Percentiles rank a stretch among this genome's conserved stretches.
Evolutionary conservation across 2,113 vertebrate species (phyloP).

Genomic region (Perca fluviatilis): DNA sequence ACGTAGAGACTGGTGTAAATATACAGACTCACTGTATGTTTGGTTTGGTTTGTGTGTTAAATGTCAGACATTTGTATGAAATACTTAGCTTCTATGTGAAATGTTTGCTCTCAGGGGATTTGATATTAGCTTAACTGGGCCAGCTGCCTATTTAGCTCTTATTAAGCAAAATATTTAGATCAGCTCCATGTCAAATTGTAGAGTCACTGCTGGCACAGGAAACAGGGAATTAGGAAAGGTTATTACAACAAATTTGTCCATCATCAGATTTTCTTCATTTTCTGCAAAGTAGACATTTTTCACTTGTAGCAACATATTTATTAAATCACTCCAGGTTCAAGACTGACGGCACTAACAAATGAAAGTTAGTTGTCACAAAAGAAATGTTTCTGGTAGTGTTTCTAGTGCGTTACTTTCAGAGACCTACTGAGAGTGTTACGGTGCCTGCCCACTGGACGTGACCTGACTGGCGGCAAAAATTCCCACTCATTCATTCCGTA

Average conservation of each 20-base stretch:
- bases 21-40: slow-evolving; percentile 18
- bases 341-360: background rate
- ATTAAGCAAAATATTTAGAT: slow-evolving; percentile 46
- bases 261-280: background rate
- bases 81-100: slow-evolving; percentile 53
- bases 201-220: slow-evolving; percentile 43
- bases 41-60: slow-evolving; percentile 53
- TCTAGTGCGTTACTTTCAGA: background rate
- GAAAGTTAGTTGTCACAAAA: background rate
- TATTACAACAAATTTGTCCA: slow-evolving; percentile 15
- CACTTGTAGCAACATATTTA: background rate
- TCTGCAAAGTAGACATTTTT: slow-evolving; percentile 7
- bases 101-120: slow-evolving; percentile 56
- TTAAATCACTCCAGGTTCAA: background rate
- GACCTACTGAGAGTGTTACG: background rate
- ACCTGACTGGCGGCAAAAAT: too few species aligned
- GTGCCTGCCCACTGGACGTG: too few species aligned
- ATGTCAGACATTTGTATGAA: slow-evolving; percentile 66
- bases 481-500: too few species aligned
- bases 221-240: slow-evolving; percentile 39
- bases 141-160: slow-evolving; percentile 32
- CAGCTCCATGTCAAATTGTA: slow-evolving; percentile 7
- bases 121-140: slow-evolving; percentile 24
- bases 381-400: background rate
- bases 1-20: slow-evolving; percentile 25